Evolutionary conservation across 2,797 vertebrate genomes (phyloP).

Genomic region (Lacerta viridis): DNA sequence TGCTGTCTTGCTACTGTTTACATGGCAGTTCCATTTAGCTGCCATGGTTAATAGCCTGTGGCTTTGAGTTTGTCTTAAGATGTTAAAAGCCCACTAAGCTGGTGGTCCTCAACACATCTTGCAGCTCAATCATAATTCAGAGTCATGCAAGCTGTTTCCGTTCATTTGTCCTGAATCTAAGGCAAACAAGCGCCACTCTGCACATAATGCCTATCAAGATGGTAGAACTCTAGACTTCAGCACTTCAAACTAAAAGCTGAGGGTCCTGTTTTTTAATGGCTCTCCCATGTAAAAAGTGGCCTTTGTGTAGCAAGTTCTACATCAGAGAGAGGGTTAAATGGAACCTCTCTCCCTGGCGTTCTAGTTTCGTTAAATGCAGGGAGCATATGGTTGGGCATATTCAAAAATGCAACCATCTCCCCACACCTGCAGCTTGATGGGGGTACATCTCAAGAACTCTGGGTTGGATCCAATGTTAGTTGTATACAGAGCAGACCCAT

Average conservation of each 20-base stretch:
- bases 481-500: no score
- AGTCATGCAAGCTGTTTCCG: not conserved
- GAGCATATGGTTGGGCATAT: not conserved
- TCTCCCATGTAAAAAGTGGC: not conserved
- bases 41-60: constrained; percentile 5
- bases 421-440: not conserved
- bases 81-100: not conserved
- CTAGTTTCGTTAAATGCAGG: not conserved
- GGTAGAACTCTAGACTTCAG: not conserved
- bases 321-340: not conserved
- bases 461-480: no score
- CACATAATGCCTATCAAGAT: not conserved
- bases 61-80: not conserved
- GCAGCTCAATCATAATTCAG: not conserved
- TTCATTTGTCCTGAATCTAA: not conserved
- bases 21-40: not conserved
- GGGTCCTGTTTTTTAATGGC: not conserved
- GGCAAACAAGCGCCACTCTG: not conserved
- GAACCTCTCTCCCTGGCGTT: not conserved
- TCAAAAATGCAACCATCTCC: not conserved
- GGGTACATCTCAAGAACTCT: not conserved
- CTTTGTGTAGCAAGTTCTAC: not conserved
- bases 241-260: no score
- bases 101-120: not conserved
- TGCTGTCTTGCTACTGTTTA: not conserved